Percentiles rank a stretch among this genome's conserved stretches.
Conservation (phyloP, 1,140 invertebrate species). For the Bombus confusus region DNA sequence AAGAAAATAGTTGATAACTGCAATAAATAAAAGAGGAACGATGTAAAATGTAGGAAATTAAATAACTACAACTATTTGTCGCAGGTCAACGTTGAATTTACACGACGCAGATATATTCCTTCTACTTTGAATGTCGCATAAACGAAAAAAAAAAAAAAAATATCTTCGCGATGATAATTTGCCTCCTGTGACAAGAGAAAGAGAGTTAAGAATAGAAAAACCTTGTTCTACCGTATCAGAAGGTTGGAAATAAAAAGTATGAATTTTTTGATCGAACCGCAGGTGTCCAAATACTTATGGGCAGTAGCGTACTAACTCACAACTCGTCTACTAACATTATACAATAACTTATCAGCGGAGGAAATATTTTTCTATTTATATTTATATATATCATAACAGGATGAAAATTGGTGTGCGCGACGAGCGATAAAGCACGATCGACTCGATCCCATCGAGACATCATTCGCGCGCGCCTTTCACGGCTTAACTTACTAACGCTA, state of each 20-base stretch:
- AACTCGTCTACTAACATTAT: background rate
- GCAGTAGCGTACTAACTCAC: background rate
- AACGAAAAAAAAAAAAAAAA: no score
- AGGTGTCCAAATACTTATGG: background rate
- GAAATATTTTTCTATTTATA: background rate
- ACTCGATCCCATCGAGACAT: constrained; percentile 34
- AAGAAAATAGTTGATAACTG: no score
- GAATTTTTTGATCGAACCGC: background rate
- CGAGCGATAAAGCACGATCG: background rate
- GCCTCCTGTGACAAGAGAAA: no score
- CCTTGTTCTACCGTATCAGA: background rate
- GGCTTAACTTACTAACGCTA: constrained; percentile 75
- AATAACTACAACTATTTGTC: no score
- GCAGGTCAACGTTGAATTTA: no score
- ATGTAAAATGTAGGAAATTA: no score
- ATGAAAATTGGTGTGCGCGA: background rate
- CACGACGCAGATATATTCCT: no score
- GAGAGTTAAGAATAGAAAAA: background rate
- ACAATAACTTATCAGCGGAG: background rate
- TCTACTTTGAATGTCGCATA: no score
- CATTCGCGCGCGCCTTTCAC: constrained; percentile 29
- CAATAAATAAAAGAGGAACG: no score
- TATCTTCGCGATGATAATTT: no score
- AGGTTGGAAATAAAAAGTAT: background rate
- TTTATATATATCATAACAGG: background rate